phyloP scores from a whole-genome alignment of 1,140 invertebrate species.

The Theocolax elegans region DNA sequence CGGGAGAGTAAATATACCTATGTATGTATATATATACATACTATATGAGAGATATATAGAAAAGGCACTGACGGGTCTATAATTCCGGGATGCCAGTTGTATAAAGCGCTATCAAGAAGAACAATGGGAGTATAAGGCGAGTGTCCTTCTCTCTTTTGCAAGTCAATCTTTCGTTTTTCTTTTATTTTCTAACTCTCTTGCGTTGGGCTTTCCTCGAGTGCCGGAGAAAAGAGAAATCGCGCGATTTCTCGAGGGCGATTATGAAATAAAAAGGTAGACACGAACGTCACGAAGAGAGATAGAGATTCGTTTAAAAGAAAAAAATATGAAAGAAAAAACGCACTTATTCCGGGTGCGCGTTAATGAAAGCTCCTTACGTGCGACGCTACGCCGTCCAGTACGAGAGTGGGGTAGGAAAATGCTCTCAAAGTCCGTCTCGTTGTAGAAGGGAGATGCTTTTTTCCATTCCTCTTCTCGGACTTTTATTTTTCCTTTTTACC shows the following conservation, averaged over 20 bases:
- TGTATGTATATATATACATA: no score
- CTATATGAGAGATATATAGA: no score
- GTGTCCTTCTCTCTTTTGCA: neutral
- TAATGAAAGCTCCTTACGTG: neutral
- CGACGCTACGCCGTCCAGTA: no score
- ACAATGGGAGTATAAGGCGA: neutral
- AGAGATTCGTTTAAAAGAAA: no score
- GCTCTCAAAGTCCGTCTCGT: no score
- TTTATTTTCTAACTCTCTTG: neutral
- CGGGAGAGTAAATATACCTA: no score
- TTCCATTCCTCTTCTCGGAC: neutral
- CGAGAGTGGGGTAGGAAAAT: no score
- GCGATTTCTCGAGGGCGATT: constrained; percentile 6
- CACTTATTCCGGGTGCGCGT: constrained; percentile 1
- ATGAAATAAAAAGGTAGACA: neutral
- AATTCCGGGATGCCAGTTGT: neutral
- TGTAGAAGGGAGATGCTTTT: neutral
- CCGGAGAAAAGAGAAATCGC: constrained; percentile 1
- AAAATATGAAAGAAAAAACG: neutral
- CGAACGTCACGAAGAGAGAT: no score
- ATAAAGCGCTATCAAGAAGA: neutral
- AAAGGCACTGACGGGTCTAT: neutral
- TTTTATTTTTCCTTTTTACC: neutral
- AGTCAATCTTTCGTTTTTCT: constrained; percentile 16
- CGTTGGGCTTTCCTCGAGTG: neutral